A percentile compares a stretch with the other conserved stretches of the same genome.
phyloP scores from a whole-genome alignment of 2,888 invertebrate genomes.

The Timandra comae region DNA sequence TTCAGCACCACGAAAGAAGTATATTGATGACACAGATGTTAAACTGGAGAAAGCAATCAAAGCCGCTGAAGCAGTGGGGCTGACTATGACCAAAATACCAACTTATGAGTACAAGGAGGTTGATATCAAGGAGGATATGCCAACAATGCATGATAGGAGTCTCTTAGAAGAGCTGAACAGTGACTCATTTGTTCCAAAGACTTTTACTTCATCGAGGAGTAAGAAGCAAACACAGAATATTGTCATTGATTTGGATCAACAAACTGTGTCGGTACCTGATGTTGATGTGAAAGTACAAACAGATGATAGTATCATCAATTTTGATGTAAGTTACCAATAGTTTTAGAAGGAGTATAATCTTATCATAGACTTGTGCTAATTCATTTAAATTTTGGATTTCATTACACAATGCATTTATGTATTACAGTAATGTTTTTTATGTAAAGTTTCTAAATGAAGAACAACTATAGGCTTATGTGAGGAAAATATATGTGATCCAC shows the following conservation, averaged over 20 bases:
- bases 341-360: no score
- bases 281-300: conserved; percentile 62
- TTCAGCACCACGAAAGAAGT: conserved; percentile 22
- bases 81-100: conserved; percentile 72
- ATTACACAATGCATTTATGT: no score
- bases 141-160: conserved; percentile 73
- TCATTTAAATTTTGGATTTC: no score
- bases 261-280: conserved; percentile 82
- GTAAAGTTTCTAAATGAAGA: no score
- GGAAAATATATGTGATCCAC: no score
- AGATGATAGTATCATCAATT: conserved; percentile 80
- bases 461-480: no score
- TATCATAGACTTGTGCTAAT: no score
- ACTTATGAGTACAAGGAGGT: conserved; percentile 68
- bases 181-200: conserved; percentile 80
- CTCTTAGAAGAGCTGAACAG: conserved; percentile 83
- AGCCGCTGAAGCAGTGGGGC: conserved; percentile 68
- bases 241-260: conserved; percentile 83
- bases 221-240: conserved; percentile 82
- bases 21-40: conserved; percentile 63
- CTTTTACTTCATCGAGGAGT: conserved; percentile 75
- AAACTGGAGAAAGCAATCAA: conserved; percentile 69
- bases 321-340: conserved; percentile 82
- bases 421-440: no score
- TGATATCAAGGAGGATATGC: conserved; percentile 68